Evolutionary conservation across 1,140 invertebrate species (phyloP), one percentile per base, ranked within the genome.

Genomic region (Samia ricini): DNA sequence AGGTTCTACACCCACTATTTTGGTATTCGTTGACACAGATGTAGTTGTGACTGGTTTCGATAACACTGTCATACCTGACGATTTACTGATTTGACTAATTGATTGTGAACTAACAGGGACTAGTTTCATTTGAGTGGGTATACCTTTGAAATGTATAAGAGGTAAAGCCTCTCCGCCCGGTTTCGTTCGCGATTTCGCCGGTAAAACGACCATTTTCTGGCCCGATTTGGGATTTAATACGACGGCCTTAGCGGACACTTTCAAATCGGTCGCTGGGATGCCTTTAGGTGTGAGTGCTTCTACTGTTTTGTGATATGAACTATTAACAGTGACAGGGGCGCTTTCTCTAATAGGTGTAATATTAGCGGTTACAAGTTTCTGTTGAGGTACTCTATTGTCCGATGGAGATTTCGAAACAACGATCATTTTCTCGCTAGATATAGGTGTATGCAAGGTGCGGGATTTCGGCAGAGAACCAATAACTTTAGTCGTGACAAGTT

Each of bases 201-300:
- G 90, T 29, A 91, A 50, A 3, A 91, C 89, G 20, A 91, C 88
- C 90, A 91, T 91, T 70, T 91, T 91, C 70, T 91, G 89, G 6
- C 88, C 89, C 4, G 87, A 87, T 73, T 91, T 91, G 8, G 88
- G 85, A 72, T 91, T 91, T 15, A 91, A 64, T 36, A 91, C 81
- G 20, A 91, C 83, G 24, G 90, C 87, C 78, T 91, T 91, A 0
- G 90, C 86, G 4, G 88, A 88, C 6, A 91, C 84, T 78, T 91
- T 91, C 19, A 91, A 65, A 66, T 91, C 90, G 22, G 88, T 89
- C 15, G 88, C 87, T n/a, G 85, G 88, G 21, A 91, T 83, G 29
- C 88, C 85, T 77, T 90, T 90, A 23, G 88, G 81, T 7, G 87
- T 88, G 42, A 91, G 63, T 15, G 77, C 67, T 77, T 91, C 89